Evolutionary conservation across 2,113 vertebrate species (phyloP).

Genomic region (Leucoraja erinaceus): DNA sequence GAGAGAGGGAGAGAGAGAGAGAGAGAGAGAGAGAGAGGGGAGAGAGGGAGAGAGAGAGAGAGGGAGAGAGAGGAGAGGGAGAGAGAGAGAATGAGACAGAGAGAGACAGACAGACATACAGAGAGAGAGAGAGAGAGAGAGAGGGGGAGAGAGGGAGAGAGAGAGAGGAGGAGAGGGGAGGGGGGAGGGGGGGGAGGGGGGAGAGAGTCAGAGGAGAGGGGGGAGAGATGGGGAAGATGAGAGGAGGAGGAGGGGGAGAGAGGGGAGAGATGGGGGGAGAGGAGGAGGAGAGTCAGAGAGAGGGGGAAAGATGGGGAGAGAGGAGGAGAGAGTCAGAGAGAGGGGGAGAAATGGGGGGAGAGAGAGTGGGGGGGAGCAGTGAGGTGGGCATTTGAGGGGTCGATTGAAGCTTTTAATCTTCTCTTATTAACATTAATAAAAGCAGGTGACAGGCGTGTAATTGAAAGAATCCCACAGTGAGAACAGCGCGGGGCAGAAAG

Average conservation of each 20-base stretch:
- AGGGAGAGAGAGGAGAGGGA: too few relatives aligned
- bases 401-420: constrained; percentile 23
- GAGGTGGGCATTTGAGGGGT: not conserved
- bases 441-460: constrained; percentile 70
- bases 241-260: too few relatives aligned
- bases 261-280: too few relatives aligned
- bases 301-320: too few relatives aligned
- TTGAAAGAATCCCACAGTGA: constrained; percentile 66
- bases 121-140: accelerated
- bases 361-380: not conserved
- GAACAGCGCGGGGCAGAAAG: not conserved
- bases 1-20: accelerated
- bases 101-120: accelerated
- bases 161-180: accelerated
- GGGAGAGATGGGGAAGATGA: too few relatives aligned
- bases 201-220: too few relatives aligned
- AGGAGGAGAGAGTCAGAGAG: not conserved
- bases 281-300: too few relatives aligned
- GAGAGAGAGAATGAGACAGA: too few relatives aligned
- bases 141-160: accelerated
- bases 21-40: too few relatives aligned
- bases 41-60: accelerated
- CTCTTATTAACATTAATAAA: constrained; percentile 60
- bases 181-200: too few relatives aligned
- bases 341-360: not conserved